A percentile compares a stretch with the other conserved stretches of the same genome.
Evolutionary conservation across 53 echinoderm and acorn worm species (phyloP).

Genomic region (Holothuria scabra): DNA sequence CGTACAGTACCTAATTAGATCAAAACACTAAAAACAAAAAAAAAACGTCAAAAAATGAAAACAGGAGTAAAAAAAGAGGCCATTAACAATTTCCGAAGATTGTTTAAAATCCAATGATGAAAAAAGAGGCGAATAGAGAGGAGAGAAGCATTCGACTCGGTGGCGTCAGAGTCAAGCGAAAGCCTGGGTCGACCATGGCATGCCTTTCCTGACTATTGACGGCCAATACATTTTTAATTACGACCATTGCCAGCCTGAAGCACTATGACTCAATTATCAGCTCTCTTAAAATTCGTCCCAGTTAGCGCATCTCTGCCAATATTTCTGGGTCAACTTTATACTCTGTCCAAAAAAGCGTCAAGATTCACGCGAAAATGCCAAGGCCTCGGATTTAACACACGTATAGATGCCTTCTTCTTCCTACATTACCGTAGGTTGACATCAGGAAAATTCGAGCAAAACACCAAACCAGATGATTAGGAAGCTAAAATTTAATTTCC

Average conservation of each 20-base stretch:
- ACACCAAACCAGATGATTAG: neutral
- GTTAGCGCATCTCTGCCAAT: slow-evolving; percentile 26
- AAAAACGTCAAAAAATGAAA: no score
- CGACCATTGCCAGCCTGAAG: slow-evolving; percentile 9
- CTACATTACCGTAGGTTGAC: neutral
- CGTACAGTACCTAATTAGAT: slow-evolving; percentile 33
- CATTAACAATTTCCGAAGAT: no score
- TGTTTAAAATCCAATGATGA: no score
- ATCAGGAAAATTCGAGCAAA: neutral
- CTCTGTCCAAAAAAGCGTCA: slow-evolving; percentile 23
- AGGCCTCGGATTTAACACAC: slow-evolving; percentile 22
- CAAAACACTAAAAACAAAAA: neutral
- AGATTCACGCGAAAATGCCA: slow-evolving; percentile 26
- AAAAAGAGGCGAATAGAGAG: no score
- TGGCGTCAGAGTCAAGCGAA: no score
- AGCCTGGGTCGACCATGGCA: no score
- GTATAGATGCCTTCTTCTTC: neutral
- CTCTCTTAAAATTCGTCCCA: slow-evolving; percentile 8
- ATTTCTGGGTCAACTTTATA: slow-evolving; percentile 33
- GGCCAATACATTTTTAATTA: slow-evolving; percentile 47
- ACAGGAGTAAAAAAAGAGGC: no score
- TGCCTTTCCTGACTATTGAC: neutral
- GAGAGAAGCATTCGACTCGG: no score
- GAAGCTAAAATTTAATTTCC: slow-evolving; percentile 30
- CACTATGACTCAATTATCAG: slow-evolving; percentile 34